Evolutionary conservation across 1,140 invertebrate species (phyloP), one percentile per base, ranked within the genome.

Genomic region (Drosophila leontia): DNA sequence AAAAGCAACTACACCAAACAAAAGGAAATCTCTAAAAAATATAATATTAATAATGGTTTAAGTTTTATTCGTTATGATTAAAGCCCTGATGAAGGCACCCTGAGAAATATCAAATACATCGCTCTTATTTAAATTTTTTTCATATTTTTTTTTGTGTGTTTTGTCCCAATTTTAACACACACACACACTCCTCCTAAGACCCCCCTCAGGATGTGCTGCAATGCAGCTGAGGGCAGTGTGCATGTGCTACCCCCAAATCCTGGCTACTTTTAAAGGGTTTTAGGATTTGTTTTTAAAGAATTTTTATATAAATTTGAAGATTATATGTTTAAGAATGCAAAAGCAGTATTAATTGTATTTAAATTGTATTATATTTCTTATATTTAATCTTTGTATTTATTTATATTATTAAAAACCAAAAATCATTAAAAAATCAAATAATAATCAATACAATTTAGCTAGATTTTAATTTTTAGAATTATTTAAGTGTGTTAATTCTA

Each of bases 161-260:
- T 86, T 86, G 82, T 82, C 78, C 83, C 79, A 86, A 78, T 78
- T 86, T 86, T 64, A 42, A 34, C 11, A 15, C 32, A 47, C n/a
- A 19, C 23, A 48, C 23, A 26, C 23, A 15, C 47, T 13, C 45
- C 19, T 4, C 23, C 4, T 13, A 4, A 4, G 13, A 12, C 34
- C 13, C 19, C 37, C 34, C 13, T n/a, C 26, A 15, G 15, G 15
- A 32, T 48, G 42, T 68, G 59, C 64, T 68, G 64, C 64, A 68
- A 50, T 68, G 65, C 60, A 61, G 59, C 45, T 61, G 32, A 35
- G 13, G 47, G 26, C 45, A 62, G 45, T 23, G n/a, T 32, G 23
- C 34, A 35, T 55, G 41, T 55, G 13, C 42, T 19, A 50, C 8
- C 45, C 23, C 26, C 41, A n/a, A 60, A 60, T 37, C 19, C 15